Evolutionary conservation across 2,888 invertebrate genomes (phyloP).

Genomic region (Helicoverpa assulta): DNA sequence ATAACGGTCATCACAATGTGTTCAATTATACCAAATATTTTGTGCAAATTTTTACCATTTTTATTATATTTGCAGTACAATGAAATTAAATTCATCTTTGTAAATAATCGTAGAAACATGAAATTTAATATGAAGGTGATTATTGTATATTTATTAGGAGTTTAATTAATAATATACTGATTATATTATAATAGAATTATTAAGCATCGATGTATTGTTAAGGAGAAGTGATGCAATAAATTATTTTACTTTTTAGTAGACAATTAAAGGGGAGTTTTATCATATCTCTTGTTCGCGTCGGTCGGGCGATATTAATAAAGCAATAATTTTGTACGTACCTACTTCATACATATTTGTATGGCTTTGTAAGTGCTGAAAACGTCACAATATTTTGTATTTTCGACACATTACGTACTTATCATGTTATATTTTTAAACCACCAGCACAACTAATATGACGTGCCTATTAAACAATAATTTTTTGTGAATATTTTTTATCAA

Average conservation of each 20-base stretch:
- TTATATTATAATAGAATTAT: constrained; percentile 56
- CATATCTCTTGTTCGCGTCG: constrained; percentile 56
- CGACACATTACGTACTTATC: not conserved
- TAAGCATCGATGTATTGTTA: constrained; percentile 62
- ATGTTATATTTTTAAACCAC: not conserved
- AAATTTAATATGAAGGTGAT: constrained; percentile 61
- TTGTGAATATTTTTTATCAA: too few relatives aligned
- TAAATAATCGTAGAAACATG: constrained; percentile 71
- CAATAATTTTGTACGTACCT: constrained; percentile 54
- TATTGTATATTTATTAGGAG: constrained; percentile 67
- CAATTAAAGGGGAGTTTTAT: constrained; percentile 61
- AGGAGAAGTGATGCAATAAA: constrained; percentile 61
- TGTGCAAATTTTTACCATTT: constrained; percentile 75
- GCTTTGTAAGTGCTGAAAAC: constrained; percentile 5
- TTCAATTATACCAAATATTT: constrained; percentile 87
- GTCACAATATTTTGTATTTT: constrained; percentile 13
- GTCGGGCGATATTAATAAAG: constrained; percentile 55
- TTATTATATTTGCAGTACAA: constrained; percentile 71
- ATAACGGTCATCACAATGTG: constrained; percentile 84
- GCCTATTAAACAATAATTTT: too few relatives aligned
- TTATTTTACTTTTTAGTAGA: constrained; percentile 56
- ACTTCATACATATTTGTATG: constrained; percentile 19
- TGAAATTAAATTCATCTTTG: constrained; percentile 68
- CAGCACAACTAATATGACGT: too few relatives aligned
- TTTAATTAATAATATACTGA: constrained; percentile 61